Evolutionary conservation across 1,140 invertebrate species (phyloP), one percentile per base, ranked within the genome.

Genomic region (Anoplolepis gracilipes): DNA sequence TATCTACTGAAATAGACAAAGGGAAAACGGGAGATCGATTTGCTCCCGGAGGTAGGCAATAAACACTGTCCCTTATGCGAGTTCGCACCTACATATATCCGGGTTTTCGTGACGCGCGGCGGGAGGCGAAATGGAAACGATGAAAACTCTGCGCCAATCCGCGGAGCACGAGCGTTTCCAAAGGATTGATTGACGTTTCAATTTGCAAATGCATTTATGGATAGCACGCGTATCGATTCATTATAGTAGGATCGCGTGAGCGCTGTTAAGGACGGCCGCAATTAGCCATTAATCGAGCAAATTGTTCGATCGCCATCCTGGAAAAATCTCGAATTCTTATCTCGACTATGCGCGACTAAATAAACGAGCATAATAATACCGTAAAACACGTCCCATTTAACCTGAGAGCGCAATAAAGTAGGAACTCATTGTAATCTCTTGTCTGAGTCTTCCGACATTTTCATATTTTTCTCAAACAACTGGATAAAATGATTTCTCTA

Each of bases 131-230:
- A 76, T 69, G 72, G 82, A 79, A 79, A 88, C 75, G 86, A 77
- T 78, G 65, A 69, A 85, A 82, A 82, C 67, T 82, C 78, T 28
- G 78, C 67, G 67, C 67, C 67, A 82, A 82, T 82, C 67, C 78
- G 78, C 19, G 39, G 7, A 73, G 53, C 78, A 25, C 78, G 78
- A 69, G 53, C 78, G 67, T 82, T 61, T 82, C 78, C 78, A 82
- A 82, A 73, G 78, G 78, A 82, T 82, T 82, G 78, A 82, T 82
- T 73, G 78, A 82, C 78, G 78, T 82, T 82, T 82, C 78, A 82
- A 82, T 82, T 82, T 82, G 78, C 78, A 82, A 82, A 82, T 82
- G 78, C 78, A 82, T 82, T 82, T 82, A 82, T 82, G 78, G 78
- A 82, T 82, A 79, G 78, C 78, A 59, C 78, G 78, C 78, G 67